Conservation (phyloP, 37 sponge, comb jelly and placozoan genomes). For the Amphimedon queenslandica region DNA sequence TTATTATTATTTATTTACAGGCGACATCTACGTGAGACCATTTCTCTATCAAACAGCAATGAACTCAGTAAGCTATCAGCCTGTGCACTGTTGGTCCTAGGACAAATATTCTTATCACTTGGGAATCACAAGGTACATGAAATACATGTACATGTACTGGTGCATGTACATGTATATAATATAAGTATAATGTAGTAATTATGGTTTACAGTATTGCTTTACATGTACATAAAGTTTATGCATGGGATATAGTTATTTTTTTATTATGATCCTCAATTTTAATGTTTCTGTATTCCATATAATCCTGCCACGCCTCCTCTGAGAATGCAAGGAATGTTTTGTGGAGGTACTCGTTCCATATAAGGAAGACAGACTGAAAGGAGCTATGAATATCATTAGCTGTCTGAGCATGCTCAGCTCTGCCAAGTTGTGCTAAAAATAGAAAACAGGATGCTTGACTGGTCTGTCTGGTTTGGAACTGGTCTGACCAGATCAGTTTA, state of each 20-base stretch:
- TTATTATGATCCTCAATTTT: too few species aligned
- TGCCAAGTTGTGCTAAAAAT: not conserved
- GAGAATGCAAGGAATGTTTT: too few species aligned
- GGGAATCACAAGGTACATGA: constrained; percentile 66
- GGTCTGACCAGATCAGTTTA: not conserved
- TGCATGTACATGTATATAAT: too few species aligned
- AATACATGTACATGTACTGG: not conserved
- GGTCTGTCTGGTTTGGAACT: not conserved
- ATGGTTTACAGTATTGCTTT: too few species aligned
- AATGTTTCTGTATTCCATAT: too few species aligned
- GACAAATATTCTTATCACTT: constrained; percentile 80
- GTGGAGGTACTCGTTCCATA: too few species aligned
- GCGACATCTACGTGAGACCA: constrained; percentile 64
- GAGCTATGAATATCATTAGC: not conserved
- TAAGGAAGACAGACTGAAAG: too few species aligned
- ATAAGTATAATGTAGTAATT: too few species aligned
- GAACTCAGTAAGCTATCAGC: constrained; percentile 86
- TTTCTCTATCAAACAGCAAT: constrained; percentile 68
- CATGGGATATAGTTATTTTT: too few species aligned
- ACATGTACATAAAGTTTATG: too few species aligned
- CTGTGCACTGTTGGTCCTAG: constrained; percentile 80
- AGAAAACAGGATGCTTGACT: not conserved
- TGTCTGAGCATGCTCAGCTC: not conserved
- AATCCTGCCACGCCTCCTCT: too few species aligned
- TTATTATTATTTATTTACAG: constrained; percentile 11